Conservation (phyloP, 1,140 invertebrate species). For the Zelostemma sp. region DNA sequence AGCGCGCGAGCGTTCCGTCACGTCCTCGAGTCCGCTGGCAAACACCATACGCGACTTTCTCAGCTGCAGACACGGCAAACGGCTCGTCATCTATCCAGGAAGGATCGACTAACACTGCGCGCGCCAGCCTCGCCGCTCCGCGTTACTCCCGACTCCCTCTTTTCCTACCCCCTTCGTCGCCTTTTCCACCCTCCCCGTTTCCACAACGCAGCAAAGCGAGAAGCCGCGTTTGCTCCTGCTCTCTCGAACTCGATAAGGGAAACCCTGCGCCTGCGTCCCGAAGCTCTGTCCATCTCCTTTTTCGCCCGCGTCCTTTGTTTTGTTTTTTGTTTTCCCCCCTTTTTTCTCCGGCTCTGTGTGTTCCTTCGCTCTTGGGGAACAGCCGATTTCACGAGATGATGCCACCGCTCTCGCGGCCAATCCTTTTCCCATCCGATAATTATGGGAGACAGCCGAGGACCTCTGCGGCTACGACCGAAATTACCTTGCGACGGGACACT, state of each 20-base stretch:
- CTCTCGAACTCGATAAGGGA: constrained; percentile 66
- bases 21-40: constrained; percentile 16
- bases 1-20: constrained; percentile 22
- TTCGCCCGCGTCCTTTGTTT: constrained; percentile 21
- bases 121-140: constrained; percentile 50
- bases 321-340: constrained; percentile 20
- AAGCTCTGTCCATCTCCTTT: constrained; percentile 23
- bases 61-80: constrained; percentile 3
- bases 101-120: constrained; percentile 64
- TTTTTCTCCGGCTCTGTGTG: not conserved
- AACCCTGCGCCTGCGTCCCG: constrained; percentile 43
- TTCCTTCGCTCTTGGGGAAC: constrained; percentile 26
- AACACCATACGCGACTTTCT: constrained; percentile 42
- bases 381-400: constrained; percentile 55
- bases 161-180: too few species aligned
- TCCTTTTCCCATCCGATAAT: constrained; percentile 53
- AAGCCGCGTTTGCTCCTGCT: constrained; percentile 54
- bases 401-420: constrained; percentile 49
- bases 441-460: constrained; percentile 21
- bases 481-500: not conserved
- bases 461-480: not conserved
- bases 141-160: constrained; percentile 29
- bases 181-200: constrained; percentile 24
- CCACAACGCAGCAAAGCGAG: constrained; percentile 14
- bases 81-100: constrained; percentile 54